These are phyloP conservation scores for Apogon talboti DNA, from an alignment of 2,797 vertebrate genomes.

Conservation along the genomic window DNA sequence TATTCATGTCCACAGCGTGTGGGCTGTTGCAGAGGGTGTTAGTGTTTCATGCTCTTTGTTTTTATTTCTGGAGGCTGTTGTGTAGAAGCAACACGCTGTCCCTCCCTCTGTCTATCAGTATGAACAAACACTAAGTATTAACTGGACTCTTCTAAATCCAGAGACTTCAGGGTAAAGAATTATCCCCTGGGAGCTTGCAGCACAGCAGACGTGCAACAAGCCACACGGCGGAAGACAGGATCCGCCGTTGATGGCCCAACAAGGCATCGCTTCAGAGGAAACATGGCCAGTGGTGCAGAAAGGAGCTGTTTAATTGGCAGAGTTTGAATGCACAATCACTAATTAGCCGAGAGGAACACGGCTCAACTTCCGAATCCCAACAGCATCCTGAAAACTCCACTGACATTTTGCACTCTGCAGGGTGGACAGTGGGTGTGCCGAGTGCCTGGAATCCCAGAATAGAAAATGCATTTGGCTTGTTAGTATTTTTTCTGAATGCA, in stretches of 20 bases:
- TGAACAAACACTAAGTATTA: conserved; percentile 51
- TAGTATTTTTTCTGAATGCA: conserved; percentile 45
- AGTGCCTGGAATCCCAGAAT: conserved; percentile 39
- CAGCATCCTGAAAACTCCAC: conserved; percentile 56
- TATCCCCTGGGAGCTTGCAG: conserved; percentile 32
- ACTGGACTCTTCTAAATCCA: conserved; percentile 53
- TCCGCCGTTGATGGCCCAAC: conserved; percentile 60
- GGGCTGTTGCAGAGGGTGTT: conserved; percentile 2
- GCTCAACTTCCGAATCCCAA: conserved; percentile 54
- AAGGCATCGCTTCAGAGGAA: conserved; percentile 61
- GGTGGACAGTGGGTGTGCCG: conserved; percentile 55
- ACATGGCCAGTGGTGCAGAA: conserved; percentile 71
- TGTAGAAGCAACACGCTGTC: background rate
- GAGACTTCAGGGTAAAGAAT: conserved; percentile 43
- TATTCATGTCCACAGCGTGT: conserved; percentile 21
- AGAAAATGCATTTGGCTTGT: conserved; percentile 55
- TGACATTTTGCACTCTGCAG: conserved; percentile 70
- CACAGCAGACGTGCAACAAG: conserved; percentile 43
- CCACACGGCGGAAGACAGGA: conserved; percentile 56
- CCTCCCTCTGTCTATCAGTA: conserved; percentile 41
- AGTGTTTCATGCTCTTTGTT: conserved; percentile 22
- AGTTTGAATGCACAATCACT: conserved; percentile 68
- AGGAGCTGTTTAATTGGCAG: conserved; percentile 76
- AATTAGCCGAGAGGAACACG: conserved; percentile 68
- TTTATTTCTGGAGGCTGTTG: conserved; percentile 14